phyloP scores from a whole-genome alignment of 2,888 invertebrate genomes.

The Atrina japonica region DNA sequence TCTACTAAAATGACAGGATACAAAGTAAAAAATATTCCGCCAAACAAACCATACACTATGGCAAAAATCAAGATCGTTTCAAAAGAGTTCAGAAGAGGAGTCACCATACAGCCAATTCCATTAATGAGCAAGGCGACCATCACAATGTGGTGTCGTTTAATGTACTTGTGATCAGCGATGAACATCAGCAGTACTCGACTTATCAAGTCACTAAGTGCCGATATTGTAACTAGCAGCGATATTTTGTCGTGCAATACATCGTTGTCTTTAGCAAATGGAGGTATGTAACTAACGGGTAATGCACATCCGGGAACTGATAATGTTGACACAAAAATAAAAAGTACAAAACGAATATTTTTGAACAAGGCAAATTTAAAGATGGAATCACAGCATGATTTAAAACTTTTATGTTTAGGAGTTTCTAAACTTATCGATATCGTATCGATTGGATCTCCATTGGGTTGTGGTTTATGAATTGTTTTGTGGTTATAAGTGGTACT shows the following conservation, averaged over 20 bases:
- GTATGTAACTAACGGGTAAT: constrained; percentile 39
- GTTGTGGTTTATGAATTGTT: too few species aligned
- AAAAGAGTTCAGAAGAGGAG: constrained; percentile 44
- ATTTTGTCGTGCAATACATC: constrained; percentile 34
- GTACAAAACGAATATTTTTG: constrained; percentile 33
- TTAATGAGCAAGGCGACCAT: constrained; percentile 25
- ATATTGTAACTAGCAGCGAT: constrained; percentile 41
- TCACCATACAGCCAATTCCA: constrained; percentile 34
- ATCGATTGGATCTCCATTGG: too few species aligned
- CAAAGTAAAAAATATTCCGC: constrained; percentile 51
- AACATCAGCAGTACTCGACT: constrained; percentile 37
- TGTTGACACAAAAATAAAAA: constrained; percentile 34
- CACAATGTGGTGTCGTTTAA: constrained; percentile 44
- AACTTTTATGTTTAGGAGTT: too few species aligned
- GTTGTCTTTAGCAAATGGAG: constrained; percentile 46
- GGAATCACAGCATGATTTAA: too few species aligned
- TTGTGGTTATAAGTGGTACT: too few species aligned
- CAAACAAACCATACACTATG: constrained; percentile 54
- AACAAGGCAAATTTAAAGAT: constrained; percentile 35
- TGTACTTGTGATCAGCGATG: constrained; percentile 45
- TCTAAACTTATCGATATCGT: too few species aligned
- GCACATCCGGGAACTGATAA: constrained; percentile 23
- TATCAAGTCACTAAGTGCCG: constrained; percentile 41
- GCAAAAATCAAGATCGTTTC: constrained; percentile 47
- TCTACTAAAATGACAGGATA: constrained; percentile 54